phyloP scores from a whole-genome alignment of 2,888 invertebrate species.

The Gnatocerus cornutus region DNA sequence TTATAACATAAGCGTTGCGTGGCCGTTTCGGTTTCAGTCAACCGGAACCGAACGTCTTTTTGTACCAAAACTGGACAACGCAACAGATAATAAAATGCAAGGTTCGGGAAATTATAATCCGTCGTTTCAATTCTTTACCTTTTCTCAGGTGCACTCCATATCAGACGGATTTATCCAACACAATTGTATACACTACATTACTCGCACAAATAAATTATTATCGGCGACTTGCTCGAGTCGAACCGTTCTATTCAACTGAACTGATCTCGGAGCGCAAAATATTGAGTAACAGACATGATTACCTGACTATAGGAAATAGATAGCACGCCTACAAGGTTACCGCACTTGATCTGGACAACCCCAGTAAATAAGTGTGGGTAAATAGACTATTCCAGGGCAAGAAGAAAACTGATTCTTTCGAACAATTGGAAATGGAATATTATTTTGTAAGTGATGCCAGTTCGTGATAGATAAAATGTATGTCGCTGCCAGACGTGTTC shows the following conservation, averaged over 20 bases:
- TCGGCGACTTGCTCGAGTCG: slow-evolving; percentile 29
- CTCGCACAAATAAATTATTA: slow-evolving; percentile 8
- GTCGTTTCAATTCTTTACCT: slow-evolving; percentile 5
- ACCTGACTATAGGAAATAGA: slow-evolving; percentile 42
- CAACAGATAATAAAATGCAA: not conserved
- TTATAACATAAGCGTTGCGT: not conserved
- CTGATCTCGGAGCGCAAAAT: slow-evolving; percentile 41
- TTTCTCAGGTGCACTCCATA: slow-evolving; percentile 29
- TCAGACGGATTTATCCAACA: slow-evolving; percentile 15
- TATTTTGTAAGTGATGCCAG: too few relatives aligned
- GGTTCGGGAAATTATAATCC: not conserved
- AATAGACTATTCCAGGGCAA: too few relatives aligned
- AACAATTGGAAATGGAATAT: too few relatives aligned
- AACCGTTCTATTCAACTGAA: slow-evolving; percentile 38
- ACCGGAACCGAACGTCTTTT: slow-evolving; percentile 18
- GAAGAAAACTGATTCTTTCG: too few relatives aligned
- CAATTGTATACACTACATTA: slow-evolving; percentile 7
- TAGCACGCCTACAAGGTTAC: slow-evolving; percentile 37
- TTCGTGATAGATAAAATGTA: too few relatives aligned
- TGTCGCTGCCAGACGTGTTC: too few relatives aligned
- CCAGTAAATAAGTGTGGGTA: not conserved
- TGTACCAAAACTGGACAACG: slow-evolving; percentile 1
- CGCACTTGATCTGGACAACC: slow-evolving; percentile 13
- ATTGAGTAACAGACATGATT: slow-evolving; percentile 41
- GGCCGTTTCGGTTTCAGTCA: not conserved